Percentiles rank a stretch among this genome's conserved stretches.
Evolutionary conservation across 2,888 invertebrate species (phyloP).

Genomic region (Drosophila seclusa): DNA sequence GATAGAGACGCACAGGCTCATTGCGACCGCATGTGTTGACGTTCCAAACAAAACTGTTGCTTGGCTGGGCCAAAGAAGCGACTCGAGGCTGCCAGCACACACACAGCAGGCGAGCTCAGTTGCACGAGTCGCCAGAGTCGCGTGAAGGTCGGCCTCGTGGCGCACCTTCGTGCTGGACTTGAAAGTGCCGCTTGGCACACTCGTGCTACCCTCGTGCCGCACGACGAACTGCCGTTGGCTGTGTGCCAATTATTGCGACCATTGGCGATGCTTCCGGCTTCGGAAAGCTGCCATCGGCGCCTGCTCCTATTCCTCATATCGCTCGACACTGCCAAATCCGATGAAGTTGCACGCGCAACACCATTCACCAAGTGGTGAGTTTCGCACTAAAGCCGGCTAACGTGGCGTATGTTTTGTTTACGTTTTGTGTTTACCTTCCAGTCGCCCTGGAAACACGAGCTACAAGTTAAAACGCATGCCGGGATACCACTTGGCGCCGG

Average conservation of each 20-base stretch:
- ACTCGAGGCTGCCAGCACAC: conserved; percentile 10
- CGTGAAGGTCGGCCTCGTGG: conserved; percentile 18
- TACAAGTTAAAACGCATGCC: conserved; percentile 14
- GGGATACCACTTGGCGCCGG: conserved; percentile 1
- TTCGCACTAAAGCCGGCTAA: conserved; percentile 53
- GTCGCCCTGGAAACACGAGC: conserved; percentile 11
- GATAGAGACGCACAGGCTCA: conserved; percentile 32
- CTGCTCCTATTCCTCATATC: conserved; percentile 47
- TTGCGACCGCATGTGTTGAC: conserved; percentile 73
- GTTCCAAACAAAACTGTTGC: conserved; percentile 76
- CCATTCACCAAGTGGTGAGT: conserved; percentile 45
- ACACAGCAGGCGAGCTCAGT: conserved; percentile 4
- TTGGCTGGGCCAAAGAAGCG: conserved; percentile 22
- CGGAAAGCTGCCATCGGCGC: conserved; percentile 61
- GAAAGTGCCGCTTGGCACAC: conserved; percentile 2
- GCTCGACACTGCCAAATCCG: conserved; percentile 10
- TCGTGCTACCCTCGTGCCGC: conserved; percentile 13
- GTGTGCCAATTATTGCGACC: conserved; percentile 53
- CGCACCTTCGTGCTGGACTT: conserved; percentile 20
- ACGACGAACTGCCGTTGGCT: conserved; percentile 64
- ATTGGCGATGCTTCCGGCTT: conserved; percentile 42
- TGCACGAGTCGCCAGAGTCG: conserved; percentile 4
- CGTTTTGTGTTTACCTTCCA: conserved; percentile 77
- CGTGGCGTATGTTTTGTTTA: conserved; percentile 71
- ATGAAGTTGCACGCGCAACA: conserved; percentile 13